phyloP scores from a whole-genome alignment of 2,113 vertebrate species.

The Cathartes aura region DNA sequence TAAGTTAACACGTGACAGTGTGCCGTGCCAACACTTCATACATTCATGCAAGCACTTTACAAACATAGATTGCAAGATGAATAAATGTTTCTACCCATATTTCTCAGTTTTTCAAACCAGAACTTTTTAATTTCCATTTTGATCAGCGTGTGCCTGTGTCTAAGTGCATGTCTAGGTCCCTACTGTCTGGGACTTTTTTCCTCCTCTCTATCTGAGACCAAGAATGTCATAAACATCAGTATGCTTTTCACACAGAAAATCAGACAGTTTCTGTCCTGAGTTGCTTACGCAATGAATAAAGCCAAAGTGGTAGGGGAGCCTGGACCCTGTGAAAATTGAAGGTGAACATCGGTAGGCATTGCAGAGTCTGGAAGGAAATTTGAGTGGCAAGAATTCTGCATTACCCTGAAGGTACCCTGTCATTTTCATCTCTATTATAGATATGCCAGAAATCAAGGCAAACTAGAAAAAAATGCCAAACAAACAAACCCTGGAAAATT shows the following conservation, averaged over 20 bases:
- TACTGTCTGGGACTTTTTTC: neutral
- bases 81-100: neutral
- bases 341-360: neutral
- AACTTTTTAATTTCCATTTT: conserved; percentile 44
- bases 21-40: neutral
- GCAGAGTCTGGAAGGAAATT: neutral
- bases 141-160: neutral
- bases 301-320: neutral
- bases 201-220: neutral
- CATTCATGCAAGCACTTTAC: neutral
- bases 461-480: accelerated
- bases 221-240: neutral
- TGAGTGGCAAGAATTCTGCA: neutral
- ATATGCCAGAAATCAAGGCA: neutral
- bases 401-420: neutral
- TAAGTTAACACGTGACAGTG: neutral
- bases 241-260: neutral
- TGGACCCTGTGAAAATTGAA: neutral
- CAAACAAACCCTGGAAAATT: neutral
- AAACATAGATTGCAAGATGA: neutral
- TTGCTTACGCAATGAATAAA: neutral
- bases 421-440: neutral
- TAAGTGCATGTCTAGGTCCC: neutral
- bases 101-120: conserved; percentile 11
- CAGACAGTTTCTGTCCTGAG: neutral